A percentile compares a stretch with the other conserved stretches of the same genome.
These are phyloP conservation scores for Ennomos erosarius DNA, from an alignment of 2,888 invertebrate genomes.

Conservation along the genomic window DNA sequence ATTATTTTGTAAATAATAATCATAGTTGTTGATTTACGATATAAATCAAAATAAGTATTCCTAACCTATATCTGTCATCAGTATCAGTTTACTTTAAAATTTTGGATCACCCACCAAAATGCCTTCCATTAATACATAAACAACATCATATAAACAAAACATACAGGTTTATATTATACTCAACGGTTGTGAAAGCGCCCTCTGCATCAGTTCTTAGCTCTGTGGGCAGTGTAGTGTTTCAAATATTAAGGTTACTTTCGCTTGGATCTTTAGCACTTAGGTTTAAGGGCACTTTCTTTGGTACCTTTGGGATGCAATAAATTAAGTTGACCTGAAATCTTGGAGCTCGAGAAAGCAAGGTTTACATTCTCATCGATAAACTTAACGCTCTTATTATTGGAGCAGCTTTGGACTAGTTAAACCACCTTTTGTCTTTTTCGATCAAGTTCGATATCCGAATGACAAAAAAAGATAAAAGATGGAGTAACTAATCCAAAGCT, in stretches of 20 bases:
- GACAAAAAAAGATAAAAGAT: too few relatives aligned
- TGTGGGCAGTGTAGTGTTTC: constrained; percentile 48
- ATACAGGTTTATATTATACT: constrained; percentile 1
- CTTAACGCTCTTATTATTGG: too few relatives aligned
- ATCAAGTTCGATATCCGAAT: too few relatives aligned
- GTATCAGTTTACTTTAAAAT: not conserved
- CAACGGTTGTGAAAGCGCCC: constrained; percentile 16
- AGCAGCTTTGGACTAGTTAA: too few relatives aligned
- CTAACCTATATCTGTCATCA: not conserved
- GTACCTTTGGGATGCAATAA: constrained; percentile 28
- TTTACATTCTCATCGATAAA: too few relatives aligned
- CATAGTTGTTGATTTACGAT: too few relatives aligned
- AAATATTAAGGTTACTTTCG: constrained; percentile 46
- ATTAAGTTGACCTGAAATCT: constrained; percentile 23
- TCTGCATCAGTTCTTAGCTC: constrained; percentile 6
- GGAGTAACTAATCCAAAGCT: too few relatives aligned
- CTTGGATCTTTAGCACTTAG: constrained; percentile 35
- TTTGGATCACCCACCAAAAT: not conserved
- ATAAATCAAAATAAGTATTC: not conserved
- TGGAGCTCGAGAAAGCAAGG: constrained; percentile 3
- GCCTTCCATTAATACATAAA: not conserved
- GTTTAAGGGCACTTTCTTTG: constrained; percentile 63
- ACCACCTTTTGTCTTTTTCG: too few relatives aligned
- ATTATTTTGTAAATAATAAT: not conserved
- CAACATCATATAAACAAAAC: constrained; percentile 5